Conservation (phyloP, 2,888 invertebrate species). For the Trypoxylon attenuatum region DNA sequence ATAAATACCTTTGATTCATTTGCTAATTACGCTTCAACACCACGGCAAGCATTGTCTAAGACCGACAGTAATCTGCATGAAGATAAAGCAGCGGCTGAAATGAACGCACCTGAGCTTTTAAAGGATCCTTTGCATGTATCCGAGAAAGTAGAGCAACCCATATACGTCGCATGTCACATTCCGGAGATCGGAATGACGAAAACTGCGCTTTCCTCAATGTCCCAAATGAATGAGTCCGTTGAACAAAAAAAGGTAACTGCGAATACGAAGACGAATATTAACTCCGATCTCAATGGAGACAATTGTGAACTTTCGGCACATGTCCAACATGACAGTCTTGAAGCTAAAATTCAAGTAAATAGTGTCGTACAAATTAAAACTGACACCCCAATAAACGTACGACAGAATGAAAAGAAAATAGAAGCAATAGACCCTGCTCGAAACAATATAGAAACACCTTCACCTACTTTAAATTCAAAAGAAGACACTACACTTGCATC, state of each 20-base stretch:
- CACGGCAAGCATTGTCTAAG: background rate
- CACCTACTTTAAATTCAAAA: background rate
- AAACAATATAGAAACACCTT: background rate
- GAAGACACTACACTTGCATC: background rate
- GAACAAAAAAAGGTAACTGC: background rate
- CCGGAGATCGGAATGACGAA: constrained; percentile 24
- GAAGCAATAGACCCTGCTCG: background rate
- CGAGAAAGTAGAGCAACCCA: constrained; percentile 51
- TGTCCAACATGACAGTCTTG: too few species aligned
- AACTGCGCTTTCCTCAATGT: constrained; percentile 28
- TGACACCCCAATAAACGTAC: background rate
- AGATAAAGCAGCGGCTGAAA: background rate
- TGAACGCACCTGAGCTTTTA: constrained; percentile 8
- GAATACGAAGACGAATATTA: too few species aligned
- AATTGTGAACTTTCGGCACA: too few species aligned
- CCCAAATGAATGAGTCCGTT: background rate
- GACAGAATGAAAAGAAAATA: background rate
- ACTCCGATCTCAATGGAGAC: too few species aligned
- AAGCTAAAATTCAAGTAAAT: too few species aligned
- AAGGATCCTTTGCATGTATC: constrained; percentile 33
- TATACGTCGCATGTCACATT: constrained; percentile 38
- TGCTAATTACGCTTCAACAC: background rate
- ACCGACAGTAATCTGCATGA: background rate
- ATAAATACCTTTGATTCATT: background rate
- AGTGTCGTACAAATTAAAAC: background rate